Conservation (phyloP, 2,888 invertebrate species). For the Xanthorhoe spadicearia region DNA sequence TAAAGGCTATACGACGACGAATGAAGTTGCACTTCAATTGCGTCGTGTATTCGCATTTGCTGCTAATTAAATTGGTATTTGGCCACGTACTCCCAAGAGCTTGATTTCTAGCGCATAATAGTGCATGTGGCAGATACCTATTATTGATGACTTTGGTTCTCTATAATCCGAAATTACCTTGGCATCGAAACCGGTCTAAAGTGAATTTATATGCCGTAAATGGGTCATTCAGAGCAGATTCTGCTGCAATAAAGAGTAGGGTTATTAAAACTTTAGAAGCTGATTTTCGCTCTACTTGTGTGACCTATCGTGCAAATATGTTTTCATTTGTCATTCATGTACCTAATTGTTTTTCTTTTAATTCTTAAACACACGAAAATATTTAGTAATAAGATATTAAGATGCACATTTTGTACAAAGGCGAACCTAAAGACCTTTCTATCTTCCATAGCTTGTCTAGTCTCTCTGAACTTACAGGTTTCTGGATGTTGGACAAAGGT, state of each 20-base stretch:
- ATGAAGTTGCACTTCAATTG: conserved; percentile 16
- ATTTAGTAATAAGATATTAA: too few species aligned
- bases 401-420: too few species aligned
- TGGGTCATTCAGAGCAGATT: conserved; percentile 31
- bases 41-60: conserved; percentile 17
- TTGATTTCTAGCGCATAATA: conserved; percentile 24
- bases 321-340: not conserved
- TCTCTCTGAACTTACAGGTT: too few species aligned
- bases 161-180: conserved; percentile 26
- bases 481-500: too few species aligned
- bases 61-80: conserved; percentile 32
- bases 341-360: too few species aligned
- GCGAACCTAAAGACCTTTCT: too few species aligned
- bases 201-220: conserved; percentile 28
- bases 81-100: conserved; percentile 14
- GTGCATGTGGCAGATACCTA: conserved; percentile 25
- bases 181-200: conserved; percentile 30
- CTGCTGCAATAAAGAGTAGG: conserved; percentile 3
- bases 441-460: too few species aligned
- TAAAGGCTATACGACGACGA: conserved; percentile 13
- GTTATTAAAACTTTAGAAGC: not conserved
- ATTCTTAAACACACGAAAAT: too few species aligned
- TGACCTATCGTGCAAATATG: not conserved
- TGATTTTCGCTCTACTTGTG: not conserved
- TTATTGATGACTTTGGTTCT: conserved; percentile 29